phyloP scores from a whole-genome alignment of 2,113 vertebrate species.

The Pterocles orientalis region DNA sequence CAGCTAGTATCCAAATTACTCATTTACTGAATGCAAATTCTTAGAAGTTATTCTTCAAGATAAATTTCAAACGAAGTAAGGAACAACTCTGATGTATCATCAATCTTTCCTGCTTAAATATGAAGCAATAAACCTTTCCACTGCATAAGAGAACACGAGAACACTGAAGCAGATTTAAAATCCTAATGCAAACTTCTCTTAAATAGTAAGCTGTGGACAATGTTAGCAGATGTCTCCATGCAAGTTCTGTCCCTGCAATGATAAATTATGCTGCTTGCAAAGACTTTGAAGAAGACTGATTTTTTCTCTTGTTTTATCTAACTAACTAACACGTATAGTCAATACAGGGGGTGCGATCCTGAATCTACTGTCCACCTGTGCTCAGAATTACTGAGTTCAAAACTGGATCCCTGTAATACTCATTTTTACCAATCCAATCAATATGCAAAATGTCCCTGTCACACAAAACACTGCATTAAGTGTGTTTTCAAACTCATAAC shows the following conservation, averaged over 20 bases:
- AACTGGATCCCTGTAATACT: not conserved
- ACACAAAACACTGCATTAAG: conserved; percentile 31
- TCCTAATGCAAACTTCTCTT: not conserved
- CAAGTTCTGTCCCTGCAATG: not conserved
- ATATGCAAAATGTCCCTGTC: not conserved
- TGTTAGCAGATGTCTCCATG: not conserved
- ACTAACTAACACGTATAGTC: not conserved
- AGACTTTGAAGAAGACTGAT: not conserved
- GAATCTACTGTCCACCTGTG: not conserved
- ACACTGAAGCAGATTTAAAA: not conserved
- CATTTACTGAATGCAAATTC: not conserved
- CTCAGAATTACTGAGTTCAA: not conserved
- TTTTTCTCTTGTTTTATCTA: not conserved
- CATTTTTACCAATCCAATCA: not conserved
- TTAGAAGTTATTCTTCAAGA: not conserved
- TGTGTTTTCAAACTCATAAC: conserved; percentile 49
- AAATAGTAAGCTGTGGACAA: not conserved
- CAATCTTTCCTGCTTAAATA: not conserved
- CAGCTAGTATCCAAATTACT: not conserved
- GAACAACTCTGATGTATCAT: not conserved
- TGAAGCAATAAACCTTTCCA: not conserved
- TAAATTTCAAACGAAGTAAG: not conserved
- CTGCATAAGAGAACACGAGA: not conserved
- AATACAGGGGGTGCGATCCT: not conserved
- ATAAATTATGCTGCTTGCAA: not conserved